A percentile compares a stretch with the other conserved stretches of the same genome.
Conservation (phyloP, 2,113 vertebrate genomes). For the Calidris pugnax region DNA sequence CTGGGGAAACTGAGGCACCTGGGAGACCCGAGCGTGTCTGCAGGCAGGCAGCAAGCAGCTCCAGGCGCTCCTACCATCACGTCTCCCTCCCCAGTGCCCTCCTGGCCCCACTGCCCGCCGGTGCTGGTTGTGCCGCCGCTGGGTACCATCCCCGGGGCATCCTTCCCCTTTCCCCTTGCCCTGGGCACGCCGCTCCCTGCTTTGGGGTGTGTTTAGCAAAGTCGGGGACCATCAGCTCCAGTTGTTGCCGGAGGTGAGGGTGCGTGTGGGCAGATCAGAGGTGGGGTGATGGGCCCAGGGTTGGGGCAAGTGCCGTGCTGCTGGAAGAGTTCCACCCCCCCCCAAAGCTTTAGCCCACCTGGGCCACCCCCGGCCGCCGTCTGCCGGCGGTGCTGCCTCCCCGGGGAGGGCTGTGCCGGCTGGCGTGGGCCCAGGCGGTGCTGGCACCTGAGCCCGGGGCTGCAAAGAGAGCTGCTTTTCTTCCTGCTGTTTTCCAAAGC, state of each 20-base stretch:
- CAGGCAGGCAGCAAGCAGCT: background rate
- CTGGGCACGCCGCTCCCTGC: fast-evolving
- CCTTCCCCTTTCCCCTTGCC: background rate
- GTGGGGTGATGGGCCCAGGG: background rate
- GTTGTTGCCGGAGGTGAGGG: background rate
- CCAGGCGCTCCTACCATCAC: fast-evolving
- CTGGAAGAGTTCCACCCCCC: background rate
- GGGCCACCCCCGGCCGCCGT: background rate
- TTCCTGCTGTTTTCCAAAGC: conserved; percentile 48
- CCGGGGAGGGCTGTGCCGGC: background rate
- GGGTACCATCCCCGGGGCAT: background rate
- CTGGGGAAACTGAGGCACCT: background rate
- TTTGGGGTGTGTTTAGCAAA: background rate
- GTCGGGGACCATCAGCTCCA: fast-evolving
- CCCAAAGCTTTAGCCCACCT: background rate
- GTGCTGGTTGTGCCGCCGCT: background rate
- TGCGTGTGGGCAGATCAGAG: background rate
- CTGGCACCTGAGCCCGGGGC: conserved; percentile 24
- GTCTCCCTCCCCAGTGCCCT: background rate
- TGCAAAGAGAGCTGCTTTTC: conserved; percentile 39
- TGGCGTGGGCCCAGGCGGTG: background rate
- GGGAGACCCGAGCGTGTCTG: background rate
- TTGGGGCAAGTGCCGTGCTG: fast-evolving
- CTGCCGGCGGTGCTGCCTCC: background rate
- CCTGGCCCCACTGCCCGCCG: fast-evolving